Evolutionary conservation across 92 coral and sea anemone species (phyloP), one percentile per base, ranked within the genome.

Genomic region (Nematostella vectensis): DNA sequence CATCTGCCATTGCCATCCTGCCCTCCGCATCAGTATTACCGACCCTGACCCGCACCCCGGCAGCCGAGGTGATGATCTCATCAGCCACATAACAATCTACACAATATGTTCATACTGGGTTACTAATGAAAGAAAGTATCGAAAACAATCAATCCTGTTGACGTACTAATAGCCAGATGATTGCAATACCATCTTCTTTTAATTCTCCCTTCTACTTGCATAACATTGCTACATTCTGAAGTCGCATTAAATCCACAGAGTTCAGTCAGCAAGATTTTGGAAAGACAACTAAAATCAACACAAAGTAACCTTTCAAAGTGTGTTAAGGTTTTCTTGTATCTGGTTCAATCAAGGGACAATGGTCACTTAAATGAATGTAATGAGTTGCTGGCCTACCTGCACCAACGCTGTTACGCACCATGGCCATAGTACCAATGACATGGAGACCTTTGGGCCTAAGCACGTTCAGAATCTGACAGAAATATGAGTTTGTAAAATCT

Each of bases 21-120:
- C 97, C 97, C 62, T 89, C 97, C 1, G 97, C 97, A 47, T 89
- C 97, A 24, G 97, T 89, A 65, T 89, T 89, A n/a, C 84, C 94
- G 45, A 89, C 87, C 26, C 97, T 72, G 27, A 89, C 68, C 16
- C 97, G 65, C 13, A 82, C 88, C 4, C 95, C 95, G 50, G 97
- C 94, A 20, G 97, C 95, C 26, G 97, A 87, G 2, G 83, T 87
- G 67, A 89, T 80, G 48, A 89, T 82, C 63, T 89, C 97, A 59
- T 89, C 97, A 20, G 87, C 81, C 53, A 89, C 97, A 37, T 89
- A 89, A 57, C 88, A 55, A 29, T 89, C 97, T 89, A 36, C 2
- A 25, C 48, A 13, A 15, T 36, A 11, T 27, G 13, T 29, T 3
- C 4, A 33, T 8, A 23, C 25, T 10, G 37, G 11, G 11, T 25